These are phyloP conservation scores for Arvicanthis niloticus DNA, from an alignment of 2,113 vertebrate species.

Conservation along the genomic window DNA sequence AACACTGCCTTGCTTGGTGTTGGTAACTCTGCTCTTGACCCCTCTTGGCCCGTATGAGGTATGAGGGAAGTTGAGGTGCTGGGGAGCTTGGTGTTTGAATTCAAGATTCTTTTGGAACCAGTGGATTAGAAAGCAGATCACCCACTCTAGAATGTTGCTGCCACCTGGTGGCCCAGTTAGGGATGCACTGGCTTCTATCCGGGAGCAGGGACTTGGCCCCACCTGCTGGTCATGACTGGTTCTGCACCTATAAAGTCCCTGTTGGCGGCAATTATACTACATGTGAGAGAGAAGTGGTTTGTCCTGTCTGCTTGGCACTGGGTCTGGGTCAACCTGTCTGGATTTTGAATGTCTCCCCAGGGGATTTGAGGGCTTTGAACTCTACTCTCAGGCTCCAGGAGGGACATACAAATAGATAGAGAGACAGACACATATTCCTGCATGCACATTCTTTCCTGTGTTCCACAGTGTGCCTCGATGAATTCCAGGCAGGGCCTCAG, in stretches of 20 bases:
- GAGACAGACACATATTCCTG: neutral
- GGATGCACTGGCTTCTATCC: neutral
- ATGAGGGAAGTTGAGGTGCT: neutral
- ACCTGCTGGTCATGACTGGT: neutral
- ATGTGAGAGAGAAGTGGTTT: neutral
- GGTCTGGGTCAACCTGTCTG: neutral
- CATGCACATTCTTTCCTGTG: neutral
- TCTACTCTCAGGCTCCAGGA: neutral
- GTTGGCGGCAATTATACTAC: rapidly evolving
- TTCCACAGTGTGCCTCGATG: too few relatives aligned
- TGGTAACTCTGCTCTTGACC: neutral
- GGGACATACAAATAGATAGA: neutral
- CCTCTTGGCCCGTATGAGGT: too few relatives aligned
- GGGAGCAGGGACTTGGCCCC: neutral
- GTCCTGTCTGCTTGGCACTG: neutral
- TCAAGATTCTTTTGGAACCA: neutral
- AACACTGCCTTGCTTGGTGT: neutral
- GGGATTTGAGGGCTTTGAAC: neutral
- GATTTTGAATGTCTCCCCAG: neutral
- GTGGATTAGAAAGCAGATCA: neutral
- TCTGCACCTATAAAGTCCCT: neutral
- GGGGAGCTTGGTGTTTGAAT: neutral
- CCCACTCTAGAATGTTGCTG: neutral
- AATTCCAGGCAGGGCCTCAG: neutral
- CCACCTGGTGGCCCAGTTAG: slow-evolving; percentile 4